A percentile compares a stretch with the other conserved stretches of the same genome.
Evolutionary conservation across 2,888 invertebrate genomes (phyloP).

Genomic region (Cinara cedri): DNA sequence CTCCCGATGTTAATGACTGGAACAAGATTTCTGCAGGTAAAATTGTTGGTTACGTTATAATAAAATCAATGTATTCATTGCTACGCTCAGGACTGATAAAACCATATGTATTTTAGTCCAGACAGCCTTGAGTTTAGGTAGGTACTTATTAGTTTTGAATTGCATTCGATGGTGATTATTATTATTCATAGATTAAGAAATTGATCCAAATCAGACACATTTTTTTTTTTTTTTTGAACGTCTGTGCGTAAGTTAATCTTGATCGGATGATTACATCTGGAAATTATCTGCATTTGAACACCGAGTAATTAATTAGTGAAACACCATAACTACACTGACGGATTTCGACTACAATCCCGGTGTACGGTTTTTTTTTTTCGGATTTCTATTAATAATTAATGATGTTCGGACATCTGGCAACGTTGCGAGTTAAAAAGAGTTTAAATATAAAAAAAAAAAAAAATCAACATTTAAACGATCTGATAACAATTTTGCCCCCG

Average conservation of each 20-base stretch:
- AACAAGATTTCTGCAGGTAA: too few relatives aligned
- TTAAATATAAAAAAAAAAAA: too few relatives aligned
- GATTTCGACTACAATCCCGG: slow-evolving; percentile 26
- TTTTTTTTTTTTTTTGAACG: background rate
- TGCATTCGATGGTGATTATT: too few relatives aligned
- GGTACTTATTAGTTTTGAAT: too few relatives aligned
- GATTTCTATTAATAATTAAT: slow-evolving; percentile 46
- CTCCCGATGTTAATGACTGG: too few relatives aligned
- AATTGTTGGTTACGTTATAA: too few relatives aligned
- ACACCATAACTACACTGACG: slow-evolving; percentile 18
- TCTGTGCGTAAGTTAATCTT: slow-evolving; percentile 11
- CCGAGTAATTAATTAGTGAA: slow-evolving; percentile 41
- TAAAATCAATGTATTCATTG: too few relatives aligned
- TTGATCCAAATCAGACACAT: background rate
- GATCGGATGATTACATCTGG: slow-evolving; percentile 24
- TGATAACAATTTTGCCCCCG: background rate
- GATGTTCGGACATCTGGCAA: slow-evolving; percentile 21
- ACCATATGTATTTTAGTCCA: too few relatives aligned
- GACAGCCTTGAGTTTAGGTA: too few relatives aligned
- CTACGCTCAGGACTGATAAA: too few relatives aligned
- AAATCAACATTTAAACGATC: too few relatives aligned
- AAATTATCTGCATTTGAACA: slow-evolving; percentile 31
- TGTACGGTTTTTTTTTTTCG: slow-evolving; percentile 21
- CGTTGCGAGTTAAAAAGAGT: background rate
- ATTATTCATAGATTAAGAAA: too few relatives aligned